These are phyloP conservation scores for Clistopyga incitator DNA, from an alignment of 2,888 invertebrate genomes.

Conservation along the genomic window DNA sequence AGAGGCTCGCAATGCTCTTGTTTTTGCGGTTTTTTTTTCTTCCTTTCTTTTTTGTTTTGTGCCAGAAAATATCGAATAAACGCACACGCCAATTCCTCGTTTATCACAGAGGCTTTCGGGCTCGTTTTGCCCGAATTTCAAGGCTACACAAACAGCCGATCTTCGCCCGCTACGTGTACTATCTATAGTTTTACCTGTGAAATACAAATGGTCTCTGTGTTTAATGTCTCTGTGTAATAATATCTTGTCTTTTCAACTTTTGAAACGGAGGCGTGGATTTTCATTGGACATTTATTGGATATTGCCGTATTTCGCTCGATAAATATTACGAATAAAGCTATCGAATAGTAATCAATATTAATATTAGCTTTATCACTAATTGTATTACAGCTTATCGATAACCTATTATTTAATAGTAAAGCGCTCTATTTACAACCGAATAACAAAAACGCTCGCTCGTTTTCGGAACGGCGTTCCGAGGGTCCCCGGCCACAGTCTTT, in stretches of 20 bases:
- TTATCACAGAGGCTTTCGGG: slow-evolving; percentile 53
- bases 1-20: slow-evolving; percentile 19
- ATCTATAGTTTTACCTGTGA: slow-evolving; percentile 40
- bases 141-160: slow-evolving; percentile 19
- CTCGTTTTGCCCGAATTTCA: slow-evolving; percentile 30
- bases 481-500: slow-evolving; percentile 3
- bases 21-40: background rate
- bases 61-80: slow-evolving; percentile 50
- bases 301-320: slow-evolving; percentile 70
- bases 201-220: slow-evolving; percentile 55
- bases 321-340: slow-evolving; percentile 75
- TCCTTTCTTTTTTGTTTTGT: slow-evolving; percentile 32
- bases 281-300: slow-evolving; percentile 65
- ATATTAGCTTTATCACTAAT: slow-evolving; percentile 78
- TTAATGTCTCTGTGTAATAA: background rate
- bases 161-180: slow-evolving; percentile 27
- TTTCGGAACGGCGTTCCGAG: slow-evolving; percentile 61
- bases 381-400: slow-evolving; percentile 72
- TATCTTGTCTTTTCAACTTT: slow-evolving; percentile 29
- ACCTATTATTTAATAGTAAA: slow-evolving; percentile 70
- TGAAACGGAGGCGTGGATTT: slow-evolving; percentile 59
- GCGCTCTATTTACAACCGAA: slow-evolving; percentile 83
- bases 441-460: slow-evolving; percentile 75
- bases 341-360: slow-evolving; percentile 80
- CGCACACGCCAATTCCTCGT: slow-evolving; percentile 52